Evolutionary conservation across 2,888 invertebrate genomes (phyloP), one percentile per base, ranked within the genome.

Genomic region (Polia nebulosa): DNA sequence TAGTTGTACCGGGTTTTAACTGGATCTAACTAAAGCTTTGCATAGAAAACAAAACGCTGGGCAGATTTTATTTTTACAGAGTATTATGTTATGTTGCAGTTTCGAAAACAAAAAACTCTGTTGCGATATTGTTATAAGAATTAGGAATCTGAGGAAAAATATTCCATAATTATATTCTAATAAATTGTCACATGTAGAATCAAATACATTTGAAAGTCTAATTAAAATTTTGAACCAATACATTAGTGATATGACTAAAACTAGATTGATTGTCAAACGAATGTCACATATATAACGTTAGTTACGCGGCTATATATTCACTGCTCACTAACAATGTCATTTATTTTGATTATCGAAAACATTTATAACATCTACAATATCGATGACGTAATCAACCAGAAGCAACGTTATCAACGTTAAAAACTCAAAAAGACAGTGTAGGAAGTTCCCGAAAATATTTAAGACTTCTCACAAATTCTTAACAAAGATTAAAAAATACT

Each of bases 401-500:
- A 27, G 0, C 0, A 20, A 8, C 8, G 0, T 4, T 1, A 32
- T 0, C 0, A 25, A 0, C 11, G 6, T 1, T 13, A 15, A 17
- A 22, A n/a, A 27, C 7, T 13, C 6, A 39, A 49, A 47, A 68
- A 32, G 32, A 41, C 41, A 41, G 32, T 58, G 8, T 41, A 29
- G 9, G 9, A 22, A 39, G 25, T 51, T 25, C 1, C 17, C 13
- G 41, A 49, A 63, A 29, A 25, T 53, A 34, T 59, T 39, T n/a
- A 41, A 55, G 13, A 22, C 15, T 22, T 20, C 49, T 17, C 22
- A 20, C 22, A 41, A 71, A 20, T 41, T 36, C 41, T 59, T 22
- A 36, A 55, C 29, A 76, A 32, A 56, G 25, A 78, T 81, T 80
- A 82, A 72, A 51, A 57, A 51, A 57, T 52, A 67, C 64, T 60